A percentile compares a stretch with the other conserved stretches of the same genome.
Evolutionary conservation across 2,888 invertebrate genomes (phyloP).

Genomic region (Schizaphis graminum): DNA sequence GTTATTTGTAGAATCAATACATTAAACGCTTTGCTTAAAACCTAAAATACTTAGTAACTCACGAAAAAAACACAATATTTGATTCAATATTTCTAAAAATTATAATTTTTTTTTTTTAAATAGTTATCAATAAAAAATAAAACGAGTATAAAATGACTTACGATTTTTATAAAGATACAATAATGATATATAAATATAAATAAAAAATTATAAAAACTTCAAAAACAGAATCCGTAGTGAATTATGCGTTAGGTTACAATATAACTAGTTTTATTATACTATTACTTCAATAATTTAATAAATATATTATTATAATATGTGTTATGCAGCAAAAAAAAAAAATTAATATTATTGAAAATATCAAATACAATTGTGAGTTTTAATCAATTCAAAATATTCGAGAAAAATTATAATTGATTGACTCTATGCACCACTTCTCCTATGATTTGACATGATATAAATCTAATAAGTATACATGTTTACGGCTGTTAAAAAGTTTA

Average conservation of each 20-base stretch:
- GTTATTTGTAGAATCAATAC: too few species aligned
- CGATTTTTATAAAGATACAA: too few species aligned
- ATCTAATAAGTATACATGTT: not conserved
- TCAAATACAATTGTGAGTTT: not conserved
- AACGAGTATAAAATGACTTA: not conserved
- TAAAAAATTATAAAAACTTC: too few species aligned
- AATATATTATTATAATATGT: not conserved
- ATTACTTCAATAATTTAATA: not conserved
- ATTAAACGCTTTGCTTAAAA: too few species aligned
- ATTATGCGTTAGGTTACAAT: not conserved
- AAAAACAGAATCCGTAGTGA: not conserved
- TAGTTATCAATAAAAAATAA: not conserved
- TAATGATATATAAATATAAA: too few species aligned
- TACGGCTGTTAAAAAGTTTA: not conserved
- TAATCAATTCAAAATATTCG: not conserved
- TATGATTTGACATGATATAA: not conserved
- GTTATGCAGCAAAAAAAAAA: not conserved
- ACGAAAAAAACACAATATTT: not conserved
- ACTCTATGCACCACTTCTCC: not conserved
- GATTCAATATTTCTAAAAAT: not conserved
- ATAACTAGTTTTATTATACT: not conserved
- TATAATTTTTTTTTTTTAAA: too few species aligned
- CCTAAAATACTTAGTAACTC: not conserved
- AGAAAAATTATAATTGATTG: not conserved
- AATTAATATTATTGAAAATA: not conserved